phyloP scores from a whole-genome alignment of 2,113 vertebrate genomes.

The Antennarius striatus region DNA sequence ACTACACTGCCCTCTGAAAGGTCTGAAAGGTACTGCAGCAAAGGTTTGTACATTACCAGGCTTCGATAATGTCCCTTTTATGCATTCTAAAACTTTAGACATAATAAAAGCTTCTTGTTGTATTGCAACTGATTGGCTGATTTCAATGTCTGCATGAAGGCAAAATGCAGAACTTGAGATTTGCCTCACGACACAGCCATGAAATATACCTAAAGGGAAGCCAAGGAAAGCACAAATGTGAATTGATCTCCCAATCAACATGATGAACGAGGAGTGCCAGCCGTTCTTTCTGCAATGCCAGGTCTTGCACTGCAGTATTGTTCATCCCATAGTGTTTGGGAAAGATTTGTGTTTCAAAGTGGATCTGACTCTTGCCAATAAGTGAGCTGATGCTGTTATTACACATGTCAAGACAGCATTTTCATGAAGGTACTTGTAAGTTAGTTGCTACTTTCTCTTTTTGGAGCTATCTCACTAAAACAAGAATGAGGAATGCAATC shows the following conservation, averaged over 20 bases:
- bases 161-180: constrained; percentile 37
- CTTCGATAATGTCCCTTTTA: constrained; percentile 31
- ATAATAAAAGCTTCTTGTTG: constrained; percentile 10
- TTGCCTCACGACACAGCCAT: constrained; percentile 33
- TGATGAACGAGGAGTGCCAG: constrained; percentile 72
- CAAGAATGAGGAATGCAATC: constrained; percentile 1
- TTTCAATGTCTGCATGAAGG: constrained; percentile 22
- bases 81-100: constrained; percentile 17
- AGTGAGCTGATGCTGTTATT: constrained; percentile 24
- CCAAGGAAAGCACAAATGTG: constrained; percentile 68
- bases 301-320: constrained; percentile 47
- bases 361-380: constrained; percentile 34
- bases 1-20: constrained; percentile 76
- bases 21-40: constrained; percentile 70
- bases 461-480: background rate
- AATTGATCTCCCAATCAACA: constrained; percentile 75
- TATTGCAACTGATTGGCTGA: constrained; percentile 4
- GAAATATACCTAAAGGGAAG: constrained; percentile 41
- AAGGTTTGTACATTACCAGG: background rate
- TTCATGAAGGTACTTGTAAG: constrained; percentile 2
- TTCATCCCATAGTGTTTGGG: constrained; percentile 50
- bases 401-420: constrained; percentile 39
- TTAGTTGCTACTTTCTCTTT: background rate
- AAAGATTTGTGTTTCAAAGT: constrained; percentile 33
- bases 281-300: constrained; percentile 51